phyloP scores from a whole-genome alignment of 2,888 invertebrate genomes.

The Hydrotaea cyrtoneurina region DNA sequence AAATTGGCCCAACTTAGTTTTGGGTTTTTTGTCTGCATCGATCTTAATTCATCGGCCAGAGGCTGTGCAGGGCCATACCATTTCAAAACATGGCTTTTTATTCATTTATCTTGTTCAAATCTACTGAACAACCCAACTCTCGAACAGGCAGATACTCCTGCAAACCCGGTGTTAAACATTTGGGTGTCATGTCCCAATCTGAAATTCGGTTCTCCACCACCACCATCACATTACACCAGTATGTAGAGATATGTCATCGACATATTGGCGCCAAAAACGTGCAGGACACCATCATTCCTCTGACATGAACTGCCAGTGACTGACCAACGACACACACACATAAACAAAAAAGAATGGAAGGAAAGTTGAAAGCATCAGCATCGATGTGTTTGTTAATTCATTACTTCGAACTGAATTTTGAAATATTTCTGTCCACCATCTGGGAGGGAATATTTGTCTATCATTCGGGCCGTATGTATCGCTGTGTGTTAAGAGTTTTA shows the following conservation, averaged over 20 bases:
- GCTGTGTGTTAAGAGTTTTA: conserved; percentile 64
- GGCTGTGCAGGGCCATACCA: conserved; percentile 25
- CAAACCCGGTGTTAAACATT: conserved; percentile 5
- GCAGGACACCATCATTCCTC: conserved; percentile 8
- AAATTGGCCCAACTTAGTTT: no score
- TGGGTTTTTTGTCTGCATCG: no score
- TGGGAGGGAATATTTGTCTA: neutral
- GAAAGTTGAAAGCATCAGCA: conserved; percentile 4
- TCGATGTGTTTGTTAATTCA: conserved; percentile 65
- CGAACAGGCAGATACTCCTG: conserved; percentile 4
- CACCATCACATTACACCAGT: neutral
- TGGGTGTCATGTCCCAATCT: conserved; percentile 42
- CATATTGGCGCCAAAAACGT: conserved; percentile 64
- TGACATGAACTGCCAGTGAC: conserved; percentile 15
- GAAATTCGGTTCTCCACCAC: neutral
- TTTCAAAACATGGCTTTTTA: conserved; percentile 68
- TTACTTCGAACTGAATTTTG: conserved; percentile 65
- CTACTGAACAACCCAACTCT: conserved; percentile 51
- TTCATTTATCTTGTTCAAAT: conserved; percentile 68
- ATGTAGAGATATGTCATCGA: conserved; percentile 62
- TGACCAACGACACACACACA: conserved; percentile 44
- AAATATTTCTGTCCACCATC: conserved; percentile 41
- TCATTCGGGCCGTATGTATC: neutral
- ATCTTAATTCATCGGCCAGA: neutral
- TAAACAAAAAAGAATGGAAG: no score